Base-by-base conservation (phyloP, 2,888 invertebrate species). In the Copidosoma aretas region DNA sequence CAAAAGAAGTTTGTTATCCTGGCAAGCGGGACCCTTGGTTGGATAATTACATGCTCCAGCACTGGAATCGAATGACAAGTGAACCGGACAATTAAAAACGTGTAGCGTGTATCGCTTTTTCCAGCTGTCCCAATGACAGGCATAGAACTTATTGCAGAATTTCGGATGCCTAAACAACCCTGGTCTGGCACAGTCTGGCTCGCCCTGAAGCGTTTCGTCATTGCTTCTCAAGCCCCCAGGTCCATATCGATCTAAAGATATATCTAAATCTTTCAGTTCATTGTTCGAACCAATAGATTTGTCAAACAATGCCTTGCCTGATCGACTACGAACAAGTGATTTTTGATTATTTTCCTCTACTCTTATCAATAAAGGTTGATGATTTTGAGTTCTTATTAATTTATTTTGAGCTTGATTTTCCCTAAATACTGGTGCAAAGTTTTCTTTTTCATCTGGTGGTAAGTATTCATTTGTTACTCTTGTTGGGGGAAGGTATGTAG, bases 1-100 rank as follows among this genome's bases (percentile, higher is more conserved):
- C 71, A 89, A 87, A 59, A 90, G 85, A 62, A 90, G 86, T 72
- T 91, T 91, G 77, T 91, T 89, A 63, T 89, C 90, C 74, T 90
- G 88, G 80, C 92, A 93, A 61, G 91, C 89, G 0, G 92, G 92
- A 39, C 92, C 92, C 79, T 91, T 90, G 78, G 91, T 91, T 1
- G 93, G 93, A 91, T 92, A 92, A 82, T 92, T 93, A 77, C 93
- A 93, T 59, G 92, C 93, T n/a, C 91, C 89, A 75, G 91, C 86
- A 66, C 85, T 88, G 22, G 88, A 87, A 80, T 93, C 93, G 77
- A 92, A 93, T 59, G 91, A 91, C 60, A 93, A 85, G 79, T 91
- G 91, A 17, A 93, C 88, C 0, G 93, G 93, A 77, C 93, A 93
- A 78, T 92, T 91, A 82, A 93, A 92, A 1, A 91, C 87, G 78